Evolutionary conservation across 2,113 vertebrate species (phyloP).

Genomic region (Bagarius yarrelli): DNA sequence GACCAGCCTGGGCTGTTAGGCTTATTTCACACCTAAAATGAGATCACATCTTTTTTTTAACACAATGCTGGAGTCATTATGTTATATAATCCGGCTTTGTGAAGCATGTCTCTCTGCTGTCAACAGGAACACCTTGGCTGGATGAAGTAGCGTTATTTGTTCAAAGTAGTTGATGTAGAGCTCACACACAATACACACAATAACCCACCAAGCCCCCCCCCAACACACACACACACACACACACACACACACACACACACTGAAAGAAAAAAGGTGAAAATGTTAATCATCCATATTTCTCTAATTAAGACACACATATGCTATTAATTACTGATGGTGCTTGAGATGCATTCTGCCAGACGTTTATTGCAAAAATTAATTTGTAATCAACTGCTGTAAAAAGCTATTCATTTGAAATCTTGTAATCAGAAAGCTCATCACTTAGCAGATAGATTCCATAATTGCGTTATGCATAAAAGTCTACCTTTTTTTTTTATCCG

Average conservation of each 20-base stretch:
- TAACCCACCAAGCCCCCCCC: no score
- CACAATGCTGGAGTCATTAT: not conserved
- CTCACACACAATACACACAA: slow-evolving; percentile 13
- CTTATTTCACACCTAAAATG: slow-evolving; percentile 10
- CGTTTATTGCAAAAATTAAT: slow-evolving; percentile 72
- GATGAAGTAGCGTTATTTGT: slow-evolving; percentile 16
- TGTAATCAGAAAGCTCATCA: slow-evolving; percentile 43
- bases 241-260: slow-evolving; percentile 9
- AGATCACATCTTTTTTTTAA: not conserved
- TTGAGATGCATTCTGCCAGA: slow-evolving; percentile 60
- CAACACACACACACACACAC: slow-evolving; percentile 5
- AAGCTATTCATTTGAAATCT: slow-evolving; percentile 58
- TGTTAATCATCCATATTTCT: slow-evolving; percentile 76
- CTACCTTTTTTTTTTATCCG: no score
- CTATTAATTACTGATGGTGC: slow-evolving; percentile 68
- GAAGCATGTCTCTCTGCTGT: not conserved
- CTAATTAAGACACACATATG: slow-evolving; percentile 66
- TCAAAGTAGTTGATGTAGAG: slow-evolving; percentile 28
- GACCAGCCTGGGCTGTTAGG: not conserved
- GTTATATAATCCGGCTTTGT: slow-evolving; percentile 14
- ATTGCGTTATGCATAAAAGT: not conserved
- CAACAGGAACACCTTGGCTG: slow-evolving; percentile 17
- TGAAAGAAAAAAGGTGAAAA: slow-evolving; percentile 61
- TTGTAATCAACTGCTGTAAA: slow-evolving; percentile 66
- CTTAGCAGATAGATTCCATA: slow-evolving; percentile 13